Conservation (phyloP, 2,113 vertebrate species). For the Clupea harengus region DNA sequence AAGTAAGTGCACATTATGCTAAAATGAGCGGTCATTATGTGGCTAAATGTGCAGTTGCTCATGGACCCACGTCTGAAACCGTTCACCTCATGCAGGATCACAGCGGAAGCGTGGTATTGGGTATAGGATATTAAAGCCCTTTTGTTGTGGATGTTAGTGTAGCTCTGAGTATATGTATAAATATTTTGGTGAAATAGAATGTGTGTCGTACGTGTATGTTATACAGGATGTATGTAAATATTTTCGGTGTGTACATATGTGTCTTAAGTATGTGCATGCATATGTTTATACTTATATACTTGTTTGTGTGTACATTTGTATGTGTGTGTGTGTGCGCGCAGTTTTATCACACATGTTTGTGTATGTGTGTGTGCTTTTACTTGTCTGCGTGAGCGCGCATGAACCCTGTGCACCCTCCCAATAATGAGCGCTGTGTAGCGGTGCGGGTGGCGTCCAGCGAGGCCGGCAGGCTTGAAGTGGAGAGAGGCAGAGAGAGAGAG, state of each 20-base stretch:
- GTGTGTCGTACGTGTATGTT: neutral
- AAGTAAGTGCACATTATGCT: neutral
- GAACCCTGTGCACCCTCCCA: slow-evolving; percentile 16
- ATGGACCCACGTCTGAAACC: too few species aligned
- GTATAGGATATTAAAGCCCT: neutral
- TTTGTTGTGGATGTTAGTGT: neutral
- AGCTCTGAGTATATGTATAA: neutral
- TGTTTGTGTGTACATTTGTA: neutral
- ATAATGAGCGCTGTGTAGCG: slow-evolving; percentile 37
- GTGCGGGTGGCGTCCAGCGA: slow-evolving; percentile 45
- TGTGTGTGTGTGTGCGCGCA: neutral
- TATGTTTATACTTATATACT: neutral
- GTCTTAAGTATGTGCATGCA: neutral
- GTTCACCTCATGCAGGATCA: too few species aligned
- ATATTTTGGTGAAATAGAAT: neutral
- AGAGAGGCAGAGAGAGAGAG: neutral
- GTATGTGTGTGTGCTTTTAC: neutral
- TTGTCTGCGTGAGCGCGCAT: neutral
- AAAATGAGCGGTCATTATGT: too few species aligned
- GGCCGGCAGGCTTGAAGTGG: slow-evolving; percentile 28
- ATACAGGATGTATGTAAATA: neutral
- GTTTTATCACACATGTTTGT: neutral
- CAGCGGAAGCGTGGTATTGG: too few species aligned
- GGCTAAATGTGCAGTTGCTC: too few species aligned
- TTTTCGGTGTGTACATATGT: neutral